Evolutionary conservation across 2,888 invertebrate genomes (phyloP).

Genomic region (Tachina lurida): DNA sequence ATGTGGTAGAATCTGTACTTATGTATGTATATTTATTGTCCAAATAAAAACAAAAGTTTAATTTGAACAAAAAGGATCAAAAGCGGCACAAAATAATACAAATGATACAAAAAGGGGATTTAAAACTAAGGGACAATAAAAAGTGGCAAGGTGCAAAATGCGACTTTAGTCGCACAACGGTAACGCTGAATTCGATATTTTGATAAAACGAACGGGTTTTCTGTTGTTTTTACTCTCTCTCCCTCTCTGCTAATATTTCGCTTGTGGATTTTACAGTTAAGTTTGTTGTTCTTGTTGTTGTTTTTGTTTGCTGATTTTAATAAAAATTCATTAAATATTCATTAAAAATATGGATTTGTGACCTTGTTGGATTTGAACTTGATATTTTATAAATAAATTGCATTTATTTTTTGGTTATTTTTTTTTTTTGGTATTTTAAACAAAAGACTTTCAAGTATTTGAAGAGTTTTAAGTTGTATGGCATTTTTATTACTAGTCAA

Average conservation of each 20-base stretch:
- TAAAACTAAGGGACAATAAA: no score
- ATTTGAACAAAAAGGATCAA: no score
- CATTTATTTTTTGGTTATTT: not conserved
- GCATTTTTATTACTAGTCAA: not conserved
- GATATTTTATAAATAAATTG: constrained; percentile 1
- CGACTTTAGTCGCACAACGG: no score
- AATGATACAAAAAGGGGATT: no score
- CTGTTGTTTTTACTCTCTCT: not conserved
- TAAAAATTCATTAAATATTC: not conserved
- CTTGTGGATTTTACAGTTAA: constrained; percentile 13
- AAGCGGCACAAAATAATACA: no score
- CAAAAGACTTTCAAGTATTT: not conserved
- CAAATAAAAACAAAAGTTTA: no score
- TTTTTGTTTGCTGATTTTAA: not conserved
- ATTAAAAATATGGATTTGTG: not conserved
- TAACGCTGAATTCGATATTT: no score
- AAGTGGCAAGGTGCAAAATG: no score
- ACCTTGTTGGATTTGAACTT: not conserved
- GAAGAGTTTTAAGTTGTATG: not conserved
- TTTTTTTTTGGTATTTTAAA: not conserved
- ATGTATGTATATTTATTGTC: no score
- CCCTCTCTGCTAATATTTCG: not conserved
- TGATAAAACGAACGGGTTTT: constrained; percentile 4
- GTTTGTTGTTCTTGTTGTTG: not conserved
- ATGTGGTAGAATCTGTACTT: no score